Base-by-base conservation (phyloP, 2,797 vertebrate genomes). In the Falco cherrug region DNA sequence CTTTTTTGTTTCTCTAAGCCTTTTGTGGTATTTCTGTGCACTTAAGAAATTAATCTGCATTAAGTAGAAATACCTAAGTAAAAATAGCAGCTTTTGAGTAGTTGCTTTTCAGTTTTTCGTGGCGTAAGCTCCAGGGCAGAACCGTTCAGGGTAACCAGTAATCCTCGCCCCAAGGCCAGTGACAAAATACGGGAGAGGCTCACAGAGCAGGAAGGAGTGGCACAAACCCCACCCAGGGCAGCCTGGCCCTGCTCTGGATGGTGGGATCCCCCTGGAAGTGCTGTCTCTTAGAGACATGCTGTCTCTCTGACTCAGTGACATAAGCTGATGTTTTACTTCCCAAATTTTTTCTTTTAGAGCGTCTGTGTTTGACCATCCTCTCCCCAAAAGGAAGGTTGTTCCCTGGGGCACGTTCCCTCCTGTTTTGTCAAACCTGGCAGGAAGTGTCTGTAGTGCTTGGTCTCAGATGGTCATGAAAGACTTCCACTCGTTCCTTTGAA, bases 31-130 rank as follows among this genome's bases (percentile, higher is more conserved):
- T 95, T 95, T 89, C 68, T 91, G 78, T 77, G 79, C 84, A 11
- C 63, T 24, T 33, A 65, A 90, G 85, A 86, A 92, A 92, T 94
- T 90, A 94, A 93, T 94, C 91, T 87, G 68, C 68, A 5, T 68
- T 74, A 82, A 89, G 56, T 1, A 74, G 60, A 67, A 87, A 87
- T 76, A 67, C 41, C 70, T 17, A n/a, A 69, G 47, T 84, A 25
- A 85, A 83, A 87, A 24, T 18, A 77, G 87, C 35, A 80, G 53
- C 87, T 87, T 64, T 83, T 86, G 39, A 70, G 64, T 51, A 31
- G 50, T 4, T 28, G 70, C 80, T 88, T 63, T 67, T 71, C 35
- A 78, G 63, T 9, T 56, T 79, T 74, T 16, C 11, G 2, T 31
- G 39, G 45, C 0, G 0, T 35, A 4, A 92, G 48, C 64, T 83